Evolutionary conservation across 1,140 invertebrate species (phyloP), one percentile per base, ranked within the genome.

Genomic region (Rhynchophorus ferrugineus): DNA sequence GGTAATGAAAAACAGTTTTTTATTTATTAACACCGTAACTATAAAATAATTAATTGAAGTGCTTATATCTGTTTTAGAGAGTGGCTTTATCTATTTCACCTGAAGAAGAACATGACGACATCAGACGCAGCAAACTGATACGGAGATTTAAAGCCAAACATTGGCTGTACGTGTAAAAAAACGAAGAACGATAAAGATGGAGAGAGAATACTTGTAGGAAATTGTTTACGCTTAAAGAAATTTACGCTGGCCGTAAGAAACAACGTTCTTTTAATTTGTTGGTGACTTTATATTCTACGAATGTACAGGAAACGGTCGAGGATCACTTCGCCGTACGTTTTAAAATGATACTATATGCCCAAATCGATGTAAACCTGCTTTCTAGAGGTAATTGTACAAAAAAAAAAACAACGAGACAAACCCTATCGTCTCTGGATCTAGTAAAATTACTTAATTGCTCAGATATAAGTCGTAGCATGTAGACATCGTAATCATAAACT

Each of bases 81-180:
- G 41, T 78, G 16, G 71, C 75, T 3, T 64, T 75, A 22, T 71
- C 71, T 45, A 77, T 79, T 35, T 75, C 76, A 3, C 77, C 77
- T 1, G 52, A 64, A 3, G 74, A 73, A 57, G 77, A 79, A 60
- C 75, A 76, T 47, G 70, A 74, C 47, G 67, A 65, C 8, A 72
- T 78, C 18, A 63, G 69, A 41, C 64, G 71, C 51, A 72, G 65
- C 9, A 71, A 71, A 20, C 62, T 73, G 18, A 71, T 75, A 3
- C 71, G 64, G 44, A 65, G 76, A 59, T 76, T 78, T 58, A 70
- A 70, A 52, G 69, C 70, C 19, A 71, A 67, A 59, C 77, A 79
- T 59, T 79, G 76, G 78, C 61, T 76, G 0, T 77, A 76, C 50
- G 71, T 76, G 24, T 77, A 71, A 71, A 54, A 3, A 21, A 51